These are phyloP conservation scores for Chrosomus eos DNA, from an alignment of 2,797 vertebrate species.

Conservation along the genomic window DNA sequence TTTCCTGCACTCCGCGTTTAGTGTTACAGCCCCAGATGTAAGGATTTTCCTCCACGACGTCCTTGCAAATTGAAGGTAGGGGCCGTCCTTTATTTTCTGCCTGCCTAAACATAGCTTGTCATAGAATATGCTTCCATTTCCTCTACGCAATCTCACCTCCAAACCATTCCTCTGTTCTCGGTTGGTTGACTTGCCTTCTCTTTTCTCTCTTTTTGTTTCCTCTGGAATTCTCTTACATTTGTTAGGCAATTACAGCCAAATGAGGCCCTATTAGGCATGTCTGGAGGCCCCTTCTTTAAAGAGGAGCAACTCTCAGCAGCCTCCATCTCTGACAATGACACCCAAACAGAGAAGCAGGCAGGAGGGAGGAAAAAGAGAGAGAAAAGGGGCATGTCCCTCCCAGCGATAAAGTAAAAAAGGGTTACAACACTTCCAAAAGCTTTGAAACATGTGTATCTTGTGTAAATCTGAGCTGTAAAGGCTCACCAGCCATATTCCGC, in stretches of 20 bases:
- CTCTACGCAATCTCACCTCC: constrained; percentile 22
- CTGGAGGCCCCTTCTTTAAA: constrained; percentile 65
- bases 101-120: constrained; percentile 44
- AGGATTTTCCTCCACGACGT: constrained; percentile 47
- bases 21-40: constrained; percentile 62
- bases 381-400: constrained; percentile 17
- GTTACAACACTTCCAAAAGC: constrained; percentile 30
- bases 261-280: constrained; percentile 66
- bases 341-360: constrained; percentile 33
- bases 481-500: background rate
- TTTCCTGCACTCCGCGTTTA: constrained; percentile 59
- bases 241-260: constrained; percentile 77
- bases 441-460: constrained; percentile 30
- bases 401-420: constrained; percentile 21
- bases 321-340: constrained; percentile 48
- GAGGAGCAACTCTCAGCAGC: constrained; percentile 57
- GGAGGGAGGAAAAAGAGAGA: constrained; percentile 8
- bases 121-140: constrained; percentile 47
- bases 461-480: constrained; percentile 11
- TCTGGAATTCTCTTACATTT: constrained; percentile 68
- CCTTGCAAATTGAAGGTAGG: constrained; percentile 46
- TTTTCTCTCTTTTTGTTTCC: constrained; percentile 51
- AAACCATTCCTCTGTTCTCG: constrained; percentile 24
- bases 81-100: constrained; percentile 52
- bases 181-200: constrained; percentile 53